A percentile compares a stretch with the other conserved stretches of the same genome.
These are phyloP conservation scores for Bufotes viridis DNA, from an alignment of 2,797 vertebrate genomes.

Conservation along the genomic window DNA sequence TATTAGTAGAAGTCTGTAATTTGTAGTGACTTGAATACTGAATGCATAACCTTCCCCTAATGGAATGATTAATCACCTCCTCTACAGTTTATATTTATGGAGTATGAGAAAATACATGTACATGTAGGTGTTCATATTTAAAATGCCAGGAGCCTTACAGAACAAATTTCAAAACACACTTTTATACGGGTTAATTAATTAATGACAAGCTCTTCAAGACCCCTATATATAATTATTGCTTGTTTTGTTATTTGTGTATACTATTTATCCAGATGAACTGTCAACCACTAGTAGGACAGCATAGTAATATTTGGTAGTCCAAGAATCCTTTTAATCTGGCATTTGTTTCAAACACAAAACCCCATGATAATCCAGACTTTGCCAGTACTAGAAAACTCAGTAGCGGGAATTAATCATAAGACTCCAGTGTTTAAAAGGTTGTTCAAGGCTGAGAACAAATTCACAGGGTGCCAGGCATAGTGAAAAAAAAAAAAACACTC, in stretches of 20 bases:
- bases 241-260: neutral
- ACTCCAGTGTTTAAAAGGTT: too few species aligned
- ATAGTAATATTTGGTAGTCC: too few species aligned
- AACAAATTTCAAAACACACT: neutral
- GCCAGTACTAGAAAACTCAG: too few species aligned
- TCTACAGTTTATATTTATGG: slow-evolving; percentile 22
- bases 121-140: neutral
- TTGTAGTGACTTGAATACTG: slow-evolving; percentile 33
- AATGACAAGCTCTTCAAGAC: neutral
- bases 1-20: slow-evolving; percentile 45
- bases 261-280: neutral
- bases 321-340: too few species aligned
- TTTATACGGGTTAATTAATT: neutral
- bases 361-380: too few species aligned
- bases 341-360: too few species aligned
- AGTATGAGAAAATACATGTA: neutral
- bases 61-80: slow-evolving; percentile 40
- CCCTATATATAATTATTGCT: neutral
- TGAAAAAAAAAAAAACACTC: too few species aligned
- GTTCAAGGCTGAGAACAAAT: too few species aligned
- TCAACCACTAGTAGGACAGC: too few species aligned
- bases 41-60: slow-evolving; percentile 30
- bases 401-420: too few species aligned
- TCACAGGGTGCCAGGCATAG: too few species aligned
- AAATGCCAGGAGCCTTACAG: neutral